Conservation (phyloP, 2,797 vertebrate species). For the Poeciliopsis paucimaculata region DNA sequence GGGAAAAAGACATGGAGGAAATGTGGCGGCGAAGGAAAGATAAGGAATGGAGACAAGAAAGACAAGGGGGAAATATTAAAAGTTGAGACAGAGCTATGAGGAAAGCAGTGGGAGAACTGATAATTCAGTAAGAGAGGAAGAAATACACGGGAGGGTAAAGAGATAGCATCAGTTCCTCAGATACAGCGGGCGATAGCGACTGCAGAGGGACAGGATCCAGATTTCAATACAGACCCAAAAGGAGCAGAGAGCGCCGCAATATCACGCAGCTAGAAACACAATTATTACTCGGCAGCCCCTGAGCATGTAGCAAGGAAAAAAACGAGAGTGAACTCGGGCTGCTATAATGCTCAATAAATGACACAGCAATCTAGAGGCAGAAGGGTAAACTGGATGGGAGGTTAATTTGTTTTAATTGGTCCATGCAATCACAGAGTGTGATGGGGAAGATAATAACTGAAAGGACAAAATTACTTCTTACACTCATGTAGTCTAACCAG, state of each 20-base stretch:
- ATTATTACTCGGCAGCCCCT: conserved; percentile 68
- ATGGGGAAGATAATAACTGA: conserved; percentile 67
- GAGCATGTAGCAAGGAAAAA: conserved; percentile 31
- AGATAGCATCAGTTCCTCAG: conserved; percentile 67
- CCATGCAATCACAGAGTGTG: conserved; percentile 61
- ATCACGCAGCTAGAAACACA: conserved; percentile 68
- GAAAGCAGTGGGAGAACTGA: conserved; percentile 48
- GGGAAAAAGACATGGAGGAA: conserved; percentile 44
- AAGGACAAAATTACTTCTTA: conserved; percentile 62
- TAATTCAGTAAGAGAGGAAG: conserved; percentile 60
- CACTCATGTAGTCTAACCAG: conserved; percentile 59
- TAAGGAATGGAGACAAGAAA: conserved; percentile 28
- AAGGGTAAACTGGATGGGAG: conserved; percentile 51
- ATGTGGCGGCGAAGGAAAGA: conserved; percentile 51
- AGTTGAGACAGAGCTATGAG: conserved; percentile 41
- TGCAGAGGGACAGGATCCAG: conserved; percentile 65
- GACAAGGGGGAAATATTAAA: conserved; percentile 57
- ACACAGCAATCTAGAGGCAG: conserved; percentile 65
- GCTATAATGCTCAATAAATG: conserved; percentile 57
- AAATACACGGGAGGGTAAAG: conserved; percentile 59
- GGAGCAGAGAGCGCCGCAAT: conserved; percentile 62
- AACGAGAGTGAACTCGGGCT: conserved; percentile 42
- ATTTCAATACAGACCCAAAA: conserved; percentile 67
- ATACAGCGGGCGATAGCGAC: conserved; percentile 63
- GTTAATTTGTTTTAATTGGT: conserved; percentile 74